phyloP scores from a whole-genome alignment of 2,113 vertebrate species.

The Coreoperca whiteheadi region DNA sequence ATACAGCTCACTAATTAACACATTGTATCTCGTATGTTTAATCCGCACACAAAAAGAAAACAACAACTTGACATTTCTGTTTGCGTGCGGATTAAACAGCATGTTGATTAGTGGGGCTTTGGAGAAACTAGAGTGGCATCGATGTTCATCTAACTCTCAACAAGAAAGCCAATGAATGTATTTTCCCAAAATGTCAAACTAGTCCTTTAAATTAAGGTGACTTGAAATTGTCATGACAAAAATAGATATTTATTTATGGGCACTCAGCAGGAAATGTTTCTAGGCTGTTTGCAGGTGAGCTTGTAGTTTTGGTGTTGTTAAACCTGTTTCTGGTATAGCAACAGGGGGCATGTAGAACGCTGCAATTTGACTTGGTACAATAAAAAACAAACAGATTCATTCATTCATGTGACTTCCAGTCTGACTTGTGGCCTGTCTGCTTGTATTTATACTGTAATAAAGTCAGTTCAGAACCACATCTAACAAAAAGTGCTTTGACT shows the following conservation, averaged over 20 bases:
- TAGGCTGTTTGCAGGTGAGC: neutral
- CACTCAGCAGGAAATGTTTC: neutral
- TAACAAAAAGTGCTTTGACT: slow-evolving; percentile 36
- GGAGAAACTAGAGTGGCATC: neutral
- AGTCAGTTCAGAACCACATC: slow-evolving; percentile 7
- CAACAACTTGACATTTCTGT: neutral
- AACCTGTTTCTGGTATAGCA: neutral
- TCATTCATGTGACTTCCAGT: neutral
- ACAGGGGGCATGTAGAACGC: neutral
- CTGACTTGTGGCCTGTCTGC: slow-evolving; percentile 21
- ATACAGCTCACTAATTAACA: neutral
- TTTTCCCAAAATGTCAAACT: neutral
- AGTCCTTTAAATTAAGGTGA: too few species aligned
- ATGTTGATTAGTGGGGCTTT: neutral
- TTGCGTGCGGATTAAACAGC: neutral
- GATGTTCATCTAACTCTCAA: neutral
- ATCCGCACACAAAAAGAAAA: neutral
- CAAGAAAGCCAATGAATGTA: neutral
- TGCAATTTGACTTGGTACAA: neutral
- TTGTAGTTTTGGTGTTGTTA: neutral
- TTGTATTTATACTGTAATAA: slow-evolving; percentile 29
- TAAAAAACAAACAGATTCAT: slow-evolving; percentile 2
- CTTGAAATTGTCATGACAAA: neutral
- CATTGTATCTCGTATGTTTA: neutral
- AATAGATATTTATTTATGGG: neutral